Conservation (phyloP, 2,797 vertebrate genomes). For the Fringilla coelebs region DNA sequence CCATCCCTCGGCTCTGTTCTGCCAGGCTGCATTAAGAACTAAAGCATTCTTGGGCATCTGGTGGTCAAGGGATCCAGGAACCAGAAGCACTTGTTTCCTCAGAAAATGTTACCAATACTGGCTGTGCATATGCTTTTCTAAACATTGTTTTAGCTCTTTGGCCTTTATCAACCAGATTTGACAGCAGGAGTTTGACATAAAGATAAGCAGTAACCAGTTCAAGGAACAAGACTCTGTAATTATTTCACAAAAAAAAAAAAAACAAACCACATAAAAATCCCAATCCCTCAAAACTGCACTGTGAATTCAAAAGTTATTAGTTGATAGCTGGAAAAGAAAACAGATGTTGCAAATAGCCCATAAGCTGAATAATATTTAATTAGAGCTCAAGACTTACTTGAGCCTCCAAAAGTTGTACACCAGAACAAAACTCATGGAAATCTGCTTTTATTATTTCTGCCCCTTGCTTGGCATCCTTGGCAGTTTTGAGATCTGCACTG, state of each 20-base stretch:
- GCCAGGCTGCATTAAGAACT: not conserved
- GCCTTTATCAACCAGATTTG: not conserved
- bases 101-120: not conserved
- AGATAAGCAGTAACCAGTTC: not conserved
- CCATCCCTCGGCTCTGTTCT: not conserved
- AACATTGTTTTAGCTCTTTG: not conserved
- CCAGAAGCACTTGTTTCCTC: not conserved
- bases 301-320: not conserved
- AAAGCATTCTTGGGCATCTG: not conserved
- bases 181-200: not conserved
- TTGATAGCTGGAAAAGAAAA: not conserved
- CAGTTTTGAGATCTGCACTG: not conserved
- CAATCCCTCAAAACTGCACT: not conserved
- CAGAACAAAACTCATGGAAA: not conserved
- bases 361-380: not conserved
- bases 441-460: not conserved
- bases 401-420: not conserved
- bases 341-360: not conserved
- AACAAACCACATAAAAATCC: not conserved
- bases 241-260: not conserved
- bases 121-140: not conserved
- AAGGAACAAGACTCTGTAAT: not conserved
- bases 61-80: not conserved
- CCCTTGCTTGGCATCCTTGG: not conserved
- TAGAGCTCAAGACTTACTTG: not conserved